Percentiles rank a stretch among this genome's conserved stretches.
Evolutionary conservation across 2,797 vertebrate species (phyloP).

Genomic region (Cossypha dichroa): DNA sequence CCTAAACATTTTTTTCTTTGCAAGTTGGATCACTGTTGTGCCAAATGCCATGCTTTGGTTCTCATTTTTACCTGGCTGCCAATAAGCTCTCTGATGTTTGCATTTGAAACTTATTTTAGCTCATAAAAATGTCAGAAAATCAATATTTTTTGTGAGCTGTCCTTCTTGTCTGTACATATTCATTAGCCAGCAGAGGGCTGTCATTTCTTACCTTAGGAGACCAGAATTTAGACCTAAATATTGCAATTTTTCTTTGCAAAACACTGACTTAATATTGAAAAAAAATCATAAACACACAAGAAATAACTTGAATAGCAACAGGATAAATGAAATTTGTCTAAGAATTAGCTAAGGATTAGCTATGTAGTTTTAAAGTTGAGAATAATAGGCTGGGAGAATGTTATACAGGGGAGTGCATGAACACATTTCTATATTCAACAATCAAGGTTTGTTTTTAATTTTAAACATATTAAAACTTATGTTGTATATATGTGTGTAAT

Average conservation of each 20-base stretch:
- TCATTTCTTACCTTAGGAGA: background rate
- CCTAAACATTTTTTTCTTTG: background rate
- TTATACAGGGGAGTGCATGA: background rate
- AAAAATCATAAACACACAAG: background rate
- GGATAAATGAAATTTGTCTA: background rate
- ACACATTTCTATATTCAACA: background rate
- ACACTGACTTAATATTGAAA: background rate
- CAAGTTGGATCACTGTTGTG: background rate
- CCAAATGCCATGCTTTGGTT: background rate
- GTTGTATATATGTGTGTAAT: background rate
- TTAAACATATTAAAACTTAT: background rate
- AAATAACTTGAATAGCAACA: background rate
- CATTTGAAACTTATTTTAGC: background rate
- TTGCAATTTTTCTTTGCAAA: background rate
- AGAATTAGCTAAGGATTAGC: background rate
- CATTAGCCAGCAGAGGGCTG: constrained; percentile 27
- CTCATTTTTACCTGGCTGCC: background rate
- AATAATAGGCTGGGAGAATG: background rate
- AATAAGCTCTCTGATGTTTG: background rate
- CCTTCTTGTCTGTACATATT: background rate
- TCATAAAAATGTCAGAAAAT: background rate
- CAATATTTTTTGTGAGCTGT: background rate
- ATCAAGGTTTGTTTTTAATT: background rate
- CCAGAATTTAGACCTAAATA: background rate
- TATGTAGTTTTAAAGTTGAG: background rate